Evolutionary conservation across 2,113 vertebrate species (phyloP).

Genomic region (Silurus asotus): DNA sequence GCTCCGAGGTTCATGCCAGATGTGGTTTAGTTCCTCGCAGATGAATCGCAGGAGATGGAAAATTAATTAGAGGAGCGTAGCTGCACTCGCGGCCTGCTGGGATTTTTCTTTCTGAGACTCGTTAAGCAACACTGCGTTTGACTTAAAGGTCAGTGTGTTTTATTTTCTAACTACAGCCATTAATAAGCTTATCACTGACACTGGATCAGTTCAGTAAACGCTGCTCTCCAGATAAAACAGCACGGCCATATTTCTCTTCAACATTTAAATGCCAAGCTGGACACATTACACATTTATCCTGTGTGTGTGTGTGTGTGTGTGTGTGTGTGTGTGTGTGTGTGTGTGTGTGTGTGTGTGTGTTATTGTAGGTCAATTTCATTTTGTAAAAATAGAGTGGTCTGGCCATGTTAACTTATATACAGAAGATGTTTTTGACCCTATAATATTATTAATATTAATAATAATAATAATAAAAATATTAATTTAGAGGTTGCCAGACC

Average conservation of each 20-base stretch:
- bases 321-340: no score
- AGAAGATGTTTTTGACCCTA: neutral
- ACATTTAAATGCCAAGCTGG: conserved; percentile 31
- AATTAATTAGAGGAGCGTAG: conserved; percentile 1
- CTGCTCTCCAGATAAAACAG: neutral
- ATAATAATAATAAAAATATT: no score
- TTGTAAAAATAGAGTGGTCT: neutral
- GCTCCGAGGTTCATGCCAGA: neutral
- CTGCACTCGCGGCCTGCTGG: neutral
- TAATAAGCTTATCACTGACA: conserved; percentile 27
- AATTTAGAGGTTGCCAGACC: no score
- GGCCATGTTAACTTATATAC: neutral
- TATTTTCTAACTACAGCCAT: conserved; percentile 26
- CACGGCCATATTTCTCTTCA: conserved; percentile 10
- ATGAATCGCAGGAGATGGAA: neutral
- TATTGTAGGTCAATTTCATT: neutral
- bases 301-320: neutral
- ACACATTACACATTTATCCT: neutral
- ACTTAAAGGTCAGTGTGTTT: conserved; percentile 39
- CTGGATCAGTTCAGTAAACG: conserved; percentile 20
- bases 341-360: neutral
- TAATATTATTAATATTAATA: neutral
- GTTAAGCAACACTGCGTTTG: conserved; percentile 29
- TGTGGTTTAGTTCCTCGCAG: no score
- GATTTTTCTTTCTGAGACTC: conserved; percentile 14